These are phyloP conservation scores for Drosophila ezoana DNA, from an alignment of 2,888 invertebrate species.

Conservation along the genomic window DNA sequence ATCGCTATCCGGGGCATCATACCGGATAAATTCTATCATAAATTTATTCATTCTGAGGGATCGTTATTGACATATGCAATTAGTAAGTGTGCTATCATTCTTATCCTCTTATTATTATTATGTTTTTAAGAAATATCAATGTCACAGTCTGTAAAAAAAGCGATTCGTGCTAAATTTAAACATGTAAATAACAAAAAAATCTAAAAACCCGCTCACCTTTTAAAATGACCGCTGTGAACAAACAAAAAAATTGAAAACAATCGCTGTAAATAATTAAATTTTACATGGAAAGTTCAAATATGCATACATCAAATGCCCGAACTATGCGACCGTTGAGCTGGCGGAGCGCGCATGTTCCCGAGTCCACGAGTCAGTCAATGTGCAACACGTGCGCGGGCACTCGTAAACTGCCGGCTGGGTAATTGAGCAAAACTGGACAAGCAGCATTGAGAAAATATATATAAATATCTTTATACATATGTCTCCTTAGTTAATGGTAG, in stretches of 20 bases:
- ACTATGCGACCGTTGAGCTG: not conserved
- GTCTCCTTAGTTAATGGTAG: too few species aligned
- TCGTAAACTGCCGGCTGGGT: slow-evolving; percentile 25
- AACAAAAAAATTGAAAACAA: slow-evolving; percentile 29
- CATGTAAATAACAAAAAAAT: slow-evolving; percentile 1
- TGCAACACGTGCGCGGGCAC: slow-evolving; percentile 67
- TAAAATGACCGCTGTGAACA: slow-evolving; percentile 17
- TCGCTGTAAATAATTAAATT: slow-evolving; percentile 27
- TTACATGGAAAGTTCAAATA: slow-evolving; percentile 21
- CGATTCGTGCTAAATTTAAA: not conserved
- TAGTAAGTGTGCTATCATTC: too few species aligned
- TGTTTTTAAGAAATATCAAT: too few species aligned
- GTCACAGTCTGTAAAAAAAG: too few species aligned
- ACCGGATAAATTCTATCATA: too few species aligned
- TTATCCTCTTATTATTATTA: too few species aligned
- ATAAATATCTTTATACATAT: not conserved
- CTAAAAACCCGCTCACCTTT: slow-evolving; percentile 45
- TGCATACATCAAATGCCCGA: slow-evolving; percentile 14
- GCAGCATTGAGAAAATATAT: slow-evolving; percentile 12
- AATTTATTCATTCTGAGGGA: too few species aligned
- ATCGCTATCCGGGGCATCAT: too few species aligned
- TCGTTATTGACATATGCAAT: too few species aligned
- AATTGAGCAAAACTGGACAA: slow-evolving; percentile 35
- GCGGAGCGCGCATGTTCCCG: not conserved
- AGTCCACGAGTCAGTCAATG: slow-evolving; percentile 45